Evolutionary conservation across 2,113 vertebrate species (phyloP), one percentile per base, ranked within the genome.

Genomic region (Xenopus borealis): DNA sequence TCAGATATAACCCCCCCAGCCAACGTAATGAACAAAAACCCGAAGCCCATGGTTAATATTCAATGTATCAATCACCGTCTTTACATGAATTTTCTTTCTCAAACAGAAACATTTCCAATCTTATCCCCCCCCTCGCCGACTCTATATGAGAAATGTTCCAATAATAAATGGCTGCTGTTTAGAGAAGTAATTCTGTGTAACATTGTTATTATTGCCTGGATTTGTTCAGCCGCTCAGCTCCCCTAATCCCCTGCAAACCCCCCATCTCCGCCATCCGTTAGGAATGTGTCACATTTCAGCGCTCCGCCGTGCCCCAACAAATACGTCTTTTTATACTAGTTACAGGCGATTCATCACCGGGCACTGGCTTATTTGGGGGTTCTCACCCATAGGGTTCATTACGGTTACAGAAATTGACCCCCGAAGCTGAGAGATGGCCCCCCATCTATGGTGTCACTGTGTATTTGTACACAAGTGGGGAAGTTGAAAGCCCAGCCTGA

Each of bases 151-250:
- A 93, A 94, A 94, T 95, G 91, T 94, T 94, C 89, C 85, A 86
- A 88, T 95, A 96, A 96, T 94, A 92, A 94, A 94, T 95, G 90
- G 84, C 87, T 94, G 93, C 95, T 97, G 95, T 98, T 98, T 99
- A 95, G 93, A 93, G 92, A 91, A 93, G 93, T 96, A 97, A 98
- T 98, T 98, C 95, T 94, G 95, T 98, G 94, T 94, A 94, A 95
- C 94, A 96, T 98, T 98, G 98, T 95, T 95, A 98, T 98, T 97
- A 96, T 95, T 95, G 92, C 92, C 88, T 90, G 92, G 94, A 95
- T 96, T 95, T 95, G 92, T 97, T 96, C 94, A 92, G 94, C 90
- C 90, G 88, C 89, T 86, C 88, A 91, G 90, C 93, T 89, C 91
- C 92, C 89, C 86, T 86, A 85, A 90, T 92, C 89, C 91, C 87